Evolutionary conservation across 2,888 invertebrate species (phyloP).

Genomic region (Lysandra bellargus): DNA sequence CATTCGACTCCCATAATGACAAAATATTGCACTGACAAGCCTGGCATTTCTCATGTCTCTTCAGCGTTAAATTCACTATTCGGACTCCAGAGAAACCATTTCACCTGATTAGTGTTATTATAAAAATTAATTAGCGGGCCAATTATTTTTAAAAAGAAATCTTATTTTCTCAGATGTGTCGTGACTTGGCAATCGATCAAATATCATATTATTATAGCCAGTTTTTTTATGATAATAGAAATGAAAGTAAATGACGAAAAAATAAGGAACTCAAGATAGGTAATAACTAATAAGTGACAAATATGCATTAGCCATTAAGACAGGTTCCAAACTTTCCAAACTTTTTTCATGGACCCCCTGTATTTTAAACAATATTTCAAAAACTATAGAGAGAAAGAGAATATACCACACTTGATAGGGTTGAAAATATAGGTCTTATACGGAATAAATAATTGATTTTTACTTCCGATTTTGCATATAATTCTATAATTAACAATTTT

Average conservation of each 20-base stretch:
- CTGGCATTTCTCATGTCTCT: neutral
- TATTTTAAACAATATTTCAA: no score
- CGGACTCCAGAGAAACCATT: neutral
- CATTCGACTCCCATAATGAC: neutral
- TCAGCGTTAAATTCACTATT: neutral
- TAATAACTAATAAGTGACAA: no score
- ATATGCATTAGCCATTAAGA: no score
- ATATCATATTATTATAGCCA: neutral
- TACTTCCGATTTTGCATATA: no score
- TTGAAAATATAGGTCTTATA: no score
- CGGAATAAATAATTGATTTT: no score
- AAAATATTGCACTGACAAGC: neutral
- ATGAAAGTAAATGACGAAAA: neutral
- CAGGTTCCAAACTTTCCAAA: neutral
- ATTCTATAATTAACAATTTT: no score
- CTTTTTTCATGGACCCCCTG: neutral
- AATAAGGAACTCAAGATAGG: neutral
- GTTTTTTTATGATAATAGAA: neutral
- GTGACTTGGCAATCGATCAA: neutral
- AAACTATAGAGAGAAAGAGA: no score
- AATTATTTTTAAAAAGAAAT: conserved; percentile 21
- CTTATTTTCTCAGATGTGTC: neutral
- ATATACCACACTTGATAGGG: no score
- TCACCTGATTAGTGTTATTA: neutral
- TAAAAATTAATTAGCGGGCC: neutral